Base-by-base conservation (phyloP, 2,113 vertebrate species). In the Pseudolaguvia tuberculata region DNA sequence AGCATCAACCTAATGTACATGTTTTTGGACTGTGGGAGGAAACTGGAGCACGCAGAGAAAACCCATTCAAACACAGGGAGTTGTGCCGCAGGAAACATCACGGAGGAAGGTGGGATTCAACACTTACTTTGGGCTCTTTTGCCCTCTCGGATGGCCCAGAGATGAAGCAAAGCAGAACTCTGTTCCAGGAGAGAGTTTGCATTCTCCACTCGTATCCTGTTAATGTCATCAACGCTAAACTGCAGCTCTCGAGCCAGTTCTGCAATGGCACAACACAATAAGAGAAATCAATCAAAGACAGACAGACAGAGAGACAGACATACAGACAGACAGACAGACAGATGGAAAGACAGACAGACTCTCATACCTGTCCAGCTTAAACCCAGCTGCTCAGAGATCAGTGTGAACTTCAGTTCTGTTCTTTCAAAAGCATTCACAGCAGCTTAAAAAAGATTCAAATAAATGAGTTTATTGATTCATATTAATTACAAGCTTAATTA, bases 181-280 rank as follows among this genome's bases (percentile, higher is more conserved):
- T 99, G 97, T 80, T 99, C 96, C 87, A 96, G 81, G 67, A 99
- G 86, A 8, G 96, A 98, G 86, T 98, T 98, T 57, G 96, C 96
- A 82, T 98, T 98, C 84, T 99, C 97, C 42, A 95, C 94, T 0
- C 96, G 93, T 86, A 99, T 98, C 83, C 91, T 89, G 84, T 98
- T 99, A 89, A 99, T 97, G 82, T 99, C 96, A 2, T 98, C 96
- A 78, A 95, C 93, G 0, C 93, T 89, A 57, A 98, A 97, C 84
- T 93, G 95, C 72, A 99, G 90, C 84, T 99, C 96, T 25, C 97
- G 90, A 0, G 96, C 97, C 86, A 99, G 70, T 84, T 99, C 97
- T 99, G 87, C 2, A 83, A 45, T 70, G 1, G 4, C 48, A 73
- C n/a, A 23, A 48, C 53, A 56, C n/a, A 70, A 17, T 10, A 35